Evolutionary conservation across 2,113 vertebrate species (phyloP), one percentile per base, ranked within the genome.

Genomic region (Plectropomus leopardus): DNA sequence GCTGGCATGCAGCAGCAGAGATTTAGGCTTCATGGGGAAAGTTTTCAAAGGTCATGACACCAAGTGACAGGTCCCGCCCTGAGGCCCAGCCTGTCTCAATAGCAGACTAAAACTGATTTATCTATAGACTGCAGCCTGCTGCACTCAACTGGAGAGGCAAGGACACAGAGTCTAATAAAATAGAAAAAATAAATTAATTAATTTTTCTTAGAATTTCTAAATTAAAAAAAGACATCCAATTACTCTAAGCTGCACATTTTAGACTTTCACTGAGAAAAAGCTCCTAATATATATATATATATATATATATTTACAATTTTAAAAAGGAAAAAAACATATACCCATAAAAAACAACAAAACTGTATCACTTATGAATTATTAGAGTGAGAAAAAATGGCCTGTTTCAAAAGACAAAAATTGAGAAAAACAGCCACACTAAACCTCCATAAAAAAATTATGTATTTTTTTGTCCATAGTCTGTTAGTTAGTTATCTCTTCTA

Each of bases 21-120:
- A 75, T 88, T 86, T 76, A 19, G 85, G 75, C 85, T 87, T 83
- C 76, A 24, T 48, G 66, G 85, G 76, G 76, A 93, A 93, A 95
- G 93, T 95, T 90, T 84, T 64, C 89, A 91, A 86, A 93, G 93
- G 95, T 96, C 96, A 84, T 86, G 95, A 95, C 96, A 94, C 86
- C 76, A 68, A 90, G 90, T 90, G 94, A 91, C 89, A 91, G 93
- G 93, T 94, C 91, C 90, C 80, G 83, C 94, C 91, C 92, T 78
- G 88, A 88, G 93, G 90, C 91, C 93, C 94, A 87, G 92, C 93
- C 93, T 93, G 92, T 93, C 95, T 96, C 78, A 66, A 94, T 89
- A 89, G 93, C 89, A 94, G 92, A 93, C 90, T 92, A 86, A 93
- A 86, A 84, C 89, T 82, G 86, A 86, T 91, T 87, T 83, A 92